phyloP scores from a whole-genome alignment of 2,888 invertebrate species.

The Julus scandinavius region DNA sequence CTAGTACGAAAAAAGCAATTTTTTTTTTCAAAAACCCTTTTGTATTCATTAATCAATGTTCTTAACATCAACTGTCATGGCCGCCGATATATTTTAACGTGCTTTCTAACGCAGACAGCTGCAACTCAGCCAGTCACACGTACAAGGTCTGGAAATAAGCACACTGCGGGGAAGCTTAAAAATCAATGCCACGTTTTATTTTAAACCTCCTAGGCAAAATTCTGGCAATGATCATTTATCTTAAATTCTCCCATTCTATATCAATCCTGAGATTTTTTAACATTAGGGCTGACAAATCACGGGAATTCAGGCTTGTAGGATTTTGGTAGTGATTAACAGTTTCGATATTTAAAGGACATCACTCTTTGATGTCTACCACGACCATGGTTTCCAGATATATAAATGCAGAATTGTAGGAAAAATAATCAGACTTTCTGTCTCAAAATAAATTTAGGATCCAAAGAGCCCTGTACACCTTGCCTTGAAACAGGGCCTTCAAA shows the following conservation, averaged over 20 bases:
- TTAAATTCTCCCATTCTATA: background rate
- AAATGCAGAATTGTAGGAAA: background rate
- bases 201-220: conserved; percentile 29
- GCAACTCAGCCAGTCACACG: background rate
- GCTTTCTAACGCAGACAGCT: conserved; percentile 43
- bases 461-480: no score
- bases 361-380: background rate
- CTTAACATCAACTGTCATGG: conserved; percentile 48
- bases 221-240: background rate
- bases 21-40: conserved; percentile 49
- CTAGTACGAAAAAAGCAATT: background rate
- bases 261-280: conserved; percentile 26
- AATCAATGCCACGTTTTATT: conserved; percentile 42
- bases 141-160: conserved; percentile 4
- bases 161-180: conserved; percentile 20
- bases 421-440: conserved; percentile 14
- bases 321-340: background rate
- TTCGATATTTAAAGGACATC: conserved; percentile 10
- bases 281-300: conserved; percentile 20
- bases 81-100: conserved; percentile 16
- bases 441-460: background rate
- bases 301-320: background rate
- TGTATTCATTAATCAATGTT: conserved; percentile 53
- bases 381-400: background rate
- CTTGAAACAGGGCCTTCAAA: no score